These are phyloP conservation scores for Trimorus sp. DNA, from an alignment of 2,888 invertebrate genomes.

Conservation along the genomic window DNA sequence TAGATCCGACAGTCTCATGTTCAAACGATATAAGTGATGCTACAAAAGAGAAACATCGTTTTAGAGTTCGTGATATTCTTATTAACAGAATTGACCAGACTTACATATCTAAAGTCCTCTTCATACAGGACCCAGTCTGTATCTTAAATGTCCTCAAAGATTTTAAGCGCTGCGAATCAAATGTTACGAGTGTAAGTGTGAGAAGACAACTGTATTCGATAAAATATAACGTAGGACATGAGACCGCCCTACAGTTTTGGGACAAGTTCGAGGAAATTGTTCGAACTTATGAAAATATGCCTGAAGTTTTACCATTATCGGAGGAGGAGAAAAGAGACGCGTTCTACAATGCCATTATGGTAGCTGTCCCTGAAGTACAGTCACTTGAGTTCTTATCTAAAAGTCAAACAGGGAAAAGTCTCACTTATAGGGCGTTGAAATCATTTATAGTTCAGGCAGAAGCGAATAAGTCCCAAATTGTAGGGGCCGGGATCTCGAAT, in stretches of 20 bases:
- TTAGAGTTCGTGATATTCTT: slow-evolving; percentile 62
- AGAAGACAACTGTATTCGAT: neutral
- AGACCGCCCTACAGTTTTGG: slow-evolving; percentile 58
- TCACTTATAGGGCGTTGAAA: slow-evolving; percentile 60
- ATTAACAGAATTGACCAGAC: slow-evolving; percentile 60
- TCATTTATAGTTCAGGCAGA: slow-evolving; percentile 52
- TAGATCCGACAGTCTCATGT: slow-evolving; percentile 28
- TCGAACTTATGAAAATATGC: slow-evolving; percentile 28
- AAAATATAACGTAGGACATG: slow-evolving; percentile 42
- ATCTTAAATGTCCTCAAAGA: slow-evolving; percentile 58
- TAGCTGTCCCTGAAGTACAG: slow-evolving; percentile 14
- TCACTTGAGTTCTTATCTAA: slow-evolving; percentile 23
- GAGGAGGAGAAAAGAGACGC: slow-evolving; percentile 63
- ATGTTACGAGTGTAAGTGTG: slow-evolving; percentile 51
- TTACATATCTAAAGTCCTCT: slow-evolving; percentile 58
- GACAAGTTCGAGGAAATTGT: slow-evolving; percentile 59
- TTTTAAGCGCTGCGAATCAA: slow-evolving; percentile 60
- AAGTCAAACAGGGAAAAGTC: slow-evolving; percentile 56
- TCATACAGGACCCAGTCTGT: slow-evolving; percentile 56
- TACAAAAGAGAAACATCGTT: slow-evolving; percentile 47
- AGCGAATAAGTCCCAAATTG: slow-evolving; percentile 31
- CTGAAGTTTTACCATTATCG: slow-evolving; percentile 29
- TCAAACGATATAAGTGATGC: neutral
- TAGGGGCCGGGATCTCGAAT: neutral
- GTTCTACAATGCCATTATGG: slow-evolving; percentile 16